Evolutionary conservation across 2,888 invertebrate species (phyloP), one percentile per base, ranked within the genome.

Genomic region (Clistopyga incitator): DNA sequence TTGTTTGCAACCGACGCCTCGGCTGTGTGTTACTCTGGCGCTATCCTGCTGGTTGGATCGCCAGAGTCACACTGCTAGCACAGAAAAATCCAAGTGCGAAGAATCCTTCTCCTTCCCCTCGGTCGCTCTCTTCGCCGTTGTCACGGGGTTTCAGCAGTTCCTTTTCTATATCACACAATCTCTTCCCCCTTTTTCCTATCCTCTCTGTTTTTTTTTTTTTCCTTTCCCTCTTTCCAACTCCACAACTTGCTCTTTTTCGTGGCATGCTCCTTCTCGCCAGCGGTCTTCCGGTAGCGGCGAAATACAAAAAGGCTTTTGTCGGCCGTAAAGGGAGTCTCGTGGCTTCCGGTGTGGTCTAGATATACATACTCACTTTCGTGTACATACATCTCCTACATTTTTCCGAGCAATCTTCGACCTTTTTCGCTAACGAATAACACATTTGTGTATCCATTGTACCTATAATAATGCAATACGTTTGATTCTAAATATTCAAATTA

Each of bases 261-360:
- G 25, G 76, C 68, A 59, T 64, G 64, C 59, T 78, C 61, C 68
- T 83, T 86, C 74, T 78, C 72, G 65, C 78, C 70, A 38, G 71
- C 59, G 75, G 80, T 85, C 82, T 83, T 85, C 81, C 84, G 82
- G 77, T 82, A 70, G 68, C 77, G 76, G 71, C 64, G 81, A 59
- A 70, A 78, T 78, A 81, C 82, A 84, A 78, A 86, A 83, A 84
- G 78, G 78, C 77, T 84, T 81, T 86, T 82, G 82, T 82, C 84
- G 79, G 78, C 68, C 59, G 81, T 84, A 85, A 82, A 84, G 79
- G 65, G 81, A 85, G 80, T 82, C 76, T 86, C 82, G 79, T 71
- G 84, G 78, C 74, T 84, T 87, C 86, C 85, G 82, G 64, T 70
- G 52, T 78, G 78, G 61, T 59, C 50, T 75, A 54, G 18, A 61